These are phyloP conservation scores for Coptodon bakossiorum DNA, from an alignment of 2,113 vertebrate species.

Conservation along the genomic window DNA sequence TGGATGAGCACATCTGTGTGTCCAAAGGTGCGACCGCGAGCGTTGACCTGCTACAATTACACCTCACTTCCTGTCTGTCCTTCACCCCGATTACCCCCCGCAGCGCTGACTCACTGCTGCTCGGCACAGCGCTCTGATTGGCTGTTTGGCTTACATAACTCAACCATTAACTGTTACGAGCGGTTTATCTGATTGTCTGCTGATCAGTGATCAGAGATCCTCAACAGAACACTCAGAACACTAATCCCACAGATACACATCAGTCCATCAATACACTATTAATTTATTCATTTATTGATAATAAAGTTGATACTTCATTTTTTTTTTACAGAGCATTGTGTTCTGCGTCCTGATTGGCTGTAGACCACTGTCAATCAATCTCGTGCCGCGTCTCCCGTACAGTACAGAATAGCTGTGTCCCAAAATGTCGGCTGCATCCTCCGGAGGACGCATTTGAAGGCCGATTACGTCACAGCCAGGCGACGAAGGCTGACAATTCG, in stretches of 20 bases:
- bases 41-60: constrained; percentile 63
- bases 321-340: no score
- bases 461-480: no score
- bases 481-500: no score
- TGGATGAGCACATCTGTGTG: constrained; percentile 84
- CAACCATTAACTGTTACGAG: background rate
- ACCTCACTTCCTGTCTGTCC: constrained; percentile 26
- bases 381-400: no score
- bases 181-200: background rate
- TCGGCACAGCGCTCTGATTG: background rate
- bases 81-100: background rate
- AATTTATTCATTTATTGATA: no score
- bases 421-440: no score
- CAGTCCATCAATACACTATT: background rate
- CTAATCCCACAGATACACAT: background rate
- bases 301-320: no score
- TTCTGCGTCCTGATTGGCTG: no score
- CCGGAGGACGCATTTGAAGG: no score
- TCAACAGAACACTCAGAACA: background rate
- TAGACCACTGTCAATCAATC: no score
- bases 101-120: background rate
- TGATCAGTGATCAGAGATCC: background rate
- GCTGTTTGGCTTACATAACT: background rate
- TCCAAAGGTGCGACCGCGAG: constrained; percentile 82
- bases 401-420: no score